Conservation (phyloP, 2,113 vertebrate species). For the Mesocricetus auratus region DNA sequence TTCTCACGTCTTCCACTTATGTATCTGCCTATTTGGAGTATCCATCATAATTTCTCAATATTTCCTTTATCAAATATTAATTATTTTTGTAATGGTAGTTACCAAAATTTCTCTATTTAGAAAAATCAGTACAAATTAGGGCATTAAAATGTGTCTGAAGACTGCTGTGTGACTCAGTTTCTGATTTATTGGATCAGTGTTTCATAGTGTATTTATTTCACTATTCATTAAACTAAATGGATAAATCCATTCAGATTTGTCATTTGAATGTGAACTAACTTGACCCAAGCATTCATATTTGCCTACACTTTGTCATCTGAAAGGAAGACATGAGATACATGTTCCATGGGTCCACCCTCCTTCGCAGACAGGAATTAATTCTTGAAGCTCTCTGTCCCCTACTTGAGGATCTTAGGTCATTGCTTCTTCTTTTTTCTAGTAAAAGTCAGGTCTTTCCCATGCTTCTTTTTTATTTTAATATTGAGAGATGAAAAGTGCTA, state of each 20-base stretch:
- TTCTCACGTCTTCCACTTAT: slow-evolving; percentile 3
- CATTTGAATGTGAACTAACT: slow-evolving; percentile 25
- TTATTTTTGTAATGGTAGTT: slow-evolving; percentile 3
- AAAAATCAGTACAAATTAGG: slow-evolving; percentile 51
- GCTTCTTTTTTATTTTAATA: slow-evolving; percentile 2
- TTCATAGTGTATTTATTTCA: slow-evolving; percentile 55
- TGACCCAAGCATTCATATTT: slow-evolving; percentile 34
- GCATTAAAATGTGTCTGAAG: slow-evolving; percentile 56
- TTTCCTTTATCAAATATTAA: slow-evolving; percentile 41
- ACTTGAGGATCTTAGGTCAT: slow-evolving; percentile 60
- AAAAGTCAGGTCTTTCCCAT: background rate
- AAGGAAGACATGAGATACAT: slow-evolving; percentile 71
- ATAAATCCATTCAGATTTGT: slow-evolving; percentile 42
- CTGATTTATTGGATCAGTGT: slow-evolving; percentile 57
- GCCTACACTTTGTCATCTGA: slow-evolving; percentile 43
- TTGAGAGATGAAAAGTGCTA: slow-evolving; percentile 34
- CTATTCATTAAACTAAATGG: slow-evolving; percentile 49
- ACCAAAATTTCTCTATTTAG: slow-evolving; percentile 41
- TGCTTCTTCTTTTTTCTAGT: background rate
- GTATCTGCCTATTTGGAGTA: background rate
- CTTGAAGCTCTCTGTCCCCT: slow-evolving; percentile 36
- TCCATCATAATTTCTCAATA: slow-evolving; percentile 18
- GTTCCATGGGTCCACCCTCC: slow-evolving; percentile 74
- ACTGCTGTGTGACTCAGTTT: slow-evolving; percentile 44
- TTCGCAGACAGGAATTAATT: slow-evolving; percentile 72